These are phyloP conservation scores for Chrysopilus asiliformis DNA, from an alignment of 2,888 invertebrate genomes.

Conservation along the genomic window DNA sequence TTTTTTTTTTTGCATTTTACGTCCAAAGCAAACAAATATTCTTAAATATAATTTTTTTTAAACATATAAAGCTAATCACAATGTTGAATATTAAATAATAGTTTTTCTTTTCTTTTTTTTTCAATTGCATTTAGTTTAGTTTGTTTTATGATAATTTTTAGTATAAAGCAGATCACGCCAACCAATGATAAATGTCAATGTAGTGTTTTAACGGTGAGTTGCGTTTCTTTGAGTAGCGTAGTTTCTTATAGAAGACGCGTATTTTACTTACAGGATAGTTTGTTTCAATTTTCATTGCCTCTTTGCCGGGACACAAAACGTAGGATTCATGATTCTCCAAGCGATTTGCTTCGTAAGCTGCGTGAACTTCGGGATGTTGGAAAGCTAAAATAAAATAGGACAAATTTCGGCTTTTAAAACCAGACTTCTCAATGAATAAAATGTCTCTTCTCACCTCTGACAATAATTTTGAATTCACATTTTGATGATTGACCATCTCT, in stretches of 20 bases:
- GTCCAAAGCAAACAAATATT: too few species aligned
- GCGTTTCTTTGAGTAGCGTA: constrained; percentile 7
- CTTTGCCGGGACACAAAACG: constrained; percentile 29
- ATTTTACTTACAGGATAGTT: constrained; percentile 31
- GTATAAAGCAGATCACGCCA: constrained; percentile 7
- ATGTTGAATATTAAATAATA: too few species aligned
- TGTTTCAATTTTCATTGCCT: constrained; percentile 28
- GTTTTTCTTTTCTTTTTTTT: too few species aligned
- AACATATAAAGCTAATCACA: too few species aligned
- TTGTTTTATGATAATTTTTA: too few species aligned
- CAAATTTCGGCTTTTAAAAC: not conserved
- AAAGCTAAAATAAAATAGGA: not conserved
- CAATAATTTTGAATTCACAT: constrained; percentile 48
- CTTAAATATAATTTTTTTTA: too few species aligned
- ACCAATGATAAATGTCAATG: constrained; percentile 19
- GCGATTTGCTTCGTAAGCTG: constrained; percentile 10
- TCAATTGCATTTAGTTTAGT: too few species aligned
- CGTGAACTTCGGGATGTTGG: constrained; percentile 1
- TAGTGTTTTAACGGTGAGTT: constrained; percentile 14
- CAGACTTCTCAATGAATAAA: not conserved
- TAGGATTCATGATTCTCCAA: constrained; percentile 27
- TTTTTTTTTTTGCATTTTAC: too few species aligned
- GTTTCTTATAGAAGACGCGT: constrained; percentile 15
- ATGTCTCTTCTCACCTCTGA: constrained; percentile 45
- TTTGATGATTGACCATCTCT: constrained; percentile 46